Evolutionary conservation across 2,888 invertebrate genomes (phyloP).

Genomic region (Rhaphigaster nebulosa): DNA sequence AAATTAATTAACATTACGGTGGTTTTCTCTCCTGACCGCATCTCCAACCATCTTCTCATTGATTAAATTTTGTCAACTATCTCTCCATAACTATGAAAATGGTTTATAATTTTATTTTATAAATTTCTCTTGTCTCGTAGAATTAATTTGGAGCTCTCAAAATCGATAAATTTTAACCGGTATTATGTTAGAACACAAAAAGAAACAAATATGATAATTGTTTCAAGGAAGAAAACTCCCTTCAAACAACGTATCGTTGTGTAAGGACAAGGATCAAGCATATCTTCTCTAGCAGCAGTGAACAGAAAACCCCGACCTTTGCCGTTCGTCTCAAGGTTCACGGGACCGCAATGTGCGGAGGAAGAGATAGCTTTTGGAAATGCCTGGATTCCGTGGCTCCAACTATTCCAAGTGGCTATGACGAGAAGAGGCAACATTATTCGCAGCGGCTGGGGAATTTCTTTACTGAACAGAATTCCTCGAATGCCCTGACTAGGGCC

Average conservation of each 20-base stretch:
- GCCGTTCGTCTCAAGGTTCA: neutral
- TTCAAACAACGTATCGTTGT: neutral
- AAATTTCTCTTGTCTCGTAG: no score
- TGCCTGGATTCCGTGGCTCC: slow-evolving; percentile 51
- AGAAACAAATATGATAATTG: neutral
- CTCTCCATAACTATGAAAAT: no score
- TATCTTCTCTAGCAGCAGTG: neutral
- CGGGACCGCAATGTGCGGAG: slow-evolving; percentile 17
- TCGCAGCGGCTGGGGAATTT: slow-evolving; percentile 54
- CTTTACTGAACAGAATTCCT: slow-evolving; percentile 55
- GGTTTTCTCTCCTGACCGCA: no score
- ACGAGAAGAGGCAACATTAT: slow-evolving; percentile 55
- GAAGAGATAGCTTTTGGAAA: slow-evolving; percentile 46
- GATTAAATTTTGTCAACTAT: no score
- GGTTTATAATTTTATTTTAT: no score
- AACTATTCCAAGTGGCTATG: slow-evolving; percentile 56
- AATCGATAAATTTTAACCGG: no score
- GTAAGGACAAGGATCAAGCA: neutral
- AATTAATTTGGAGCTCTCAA: no score
- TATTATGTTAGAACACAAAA: neutral
- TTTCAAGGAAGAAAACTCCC: neutral
- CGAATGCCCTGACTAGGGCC: slow-evolving; percentile 46
- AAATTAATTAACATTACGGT: no score
- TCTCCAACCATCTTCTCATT: no score
- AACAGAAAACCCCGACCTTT: neutral